phyloP scores from a whole-genome alignment of 2,888 invertebrate species.

The Caradrina clavipalpis region DNA sequence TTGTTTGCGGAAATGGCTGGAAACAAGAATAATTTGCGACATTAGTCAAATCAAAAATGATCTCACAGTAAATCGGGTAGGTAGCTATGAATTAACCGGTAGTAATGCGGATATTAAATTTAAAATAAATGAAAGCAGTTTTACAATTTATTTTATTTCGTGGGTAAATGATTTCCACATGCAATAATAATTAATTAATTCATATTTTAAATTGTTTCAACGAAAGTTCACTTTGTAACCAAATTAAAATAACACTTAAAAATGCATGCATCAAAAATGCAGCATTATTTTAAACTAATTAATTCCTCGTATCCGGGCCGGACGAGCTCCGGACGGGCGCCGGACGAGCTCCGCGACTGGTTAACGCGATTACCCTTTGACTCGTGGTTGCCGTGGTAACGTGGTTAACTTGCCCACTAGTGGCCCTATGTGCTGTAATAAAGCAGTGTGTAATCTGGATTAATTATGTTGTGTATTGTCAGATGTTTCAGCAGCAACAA shows the following conservation, averaged over 20 bases:
- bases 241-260: conserved; percentile 10
- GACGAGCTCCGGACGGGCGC: conserved; percentile 3
- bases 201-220: conserved; percentile 24
- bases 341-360: conserved; percentile 8
- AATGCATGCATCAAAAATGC: conserved; percentile 24
- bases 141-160: not conserved
- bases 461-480: no score
- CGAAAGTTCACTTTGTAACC: conserved; percentile 4
- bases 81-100: not conserved
- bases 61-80: not conserved
- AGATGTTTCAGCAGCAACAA: no score
- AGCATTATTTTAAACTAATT: conserved; percentile 35
- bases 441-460: no score
- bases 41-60: not conserved
- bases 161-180: not conserved
- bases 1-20: not conserved
- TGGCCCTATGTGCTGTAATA: conserved; percentile 32
- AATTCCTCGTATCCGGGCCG: conserved; percentile 19
- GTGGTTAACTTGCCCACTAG: conserved; percentile 27
- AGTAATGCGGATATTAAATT: not conserved
- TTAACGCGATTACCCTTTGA: conserved; percentile 52
- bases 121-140: not conserved
- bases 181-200: not conserved
- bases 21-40: not conserved
- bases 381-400: conserved; percentile 39